Evolutionary conservation across 2,888 invertebrate genomes (phyloP).

Genomic region (Antheraea yamamai): DNA sequence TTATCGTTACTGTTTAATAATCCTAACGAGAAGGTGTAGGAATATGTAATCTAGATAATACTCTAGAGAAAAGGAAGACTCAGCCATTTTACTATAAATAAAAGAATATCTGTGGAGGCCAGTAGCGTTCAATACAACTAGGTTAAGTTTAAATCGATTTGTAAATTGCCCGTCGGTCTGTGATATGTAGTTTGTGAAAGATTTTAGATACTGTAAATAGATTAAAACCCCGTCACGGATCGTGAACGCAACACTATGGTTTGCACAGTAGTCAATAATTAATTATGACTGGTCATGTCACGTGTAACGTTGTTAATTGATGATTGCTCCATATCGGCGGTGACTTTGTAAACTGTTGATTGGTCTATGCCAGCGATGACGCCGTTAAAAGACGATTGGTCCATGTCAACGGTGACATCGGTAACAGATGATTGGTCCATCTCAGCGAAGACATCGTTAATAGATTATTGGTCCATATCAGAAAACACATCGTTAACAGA

Average conservation of each 20-base stretch:
- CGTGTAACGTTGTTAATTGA: background rate
- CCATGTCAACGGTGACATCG: background rate
- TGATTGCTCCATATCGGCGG: background rate
- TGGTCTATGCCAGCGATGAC: background rate
- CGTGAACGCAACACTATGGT: background rate
- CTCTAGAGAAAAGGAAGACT: background rate
- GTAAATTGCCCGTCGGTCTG: conserved; percentile 53
- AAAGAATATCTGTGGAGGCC: conserved; percentile 6
- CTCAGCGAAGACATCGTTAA: background rate
- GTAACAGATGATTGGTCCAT: background rate
- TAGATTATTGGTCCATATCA: background rate
- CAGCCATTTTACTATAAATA: background rate
- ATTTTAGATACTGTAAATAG: conserved; percentile 24
- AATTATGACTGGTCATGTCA: background rate
- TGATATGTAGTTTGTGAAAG: conserved; percentile 50
- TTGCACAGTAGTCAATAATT: background rate
- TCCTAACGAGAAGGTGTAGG: no score
- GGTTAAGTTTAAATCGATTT: conserved; percentile 44
- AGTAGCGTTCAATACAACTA: conserved; percentile 32
- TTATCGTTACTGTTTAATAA: no score
- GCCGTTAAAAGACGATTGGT: background rate
- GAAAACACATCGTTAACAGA: background rate
- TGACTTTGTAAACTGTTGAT: background rate
- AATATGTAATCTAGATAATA: no score
- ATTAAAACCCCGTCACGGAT: background rate